A percentile compares a stretch with the other conserved stretches of the same genome.
Conservation (phyloP, 1,140 invertebrate genomes). For the Procambarus virginalis region DNA sequence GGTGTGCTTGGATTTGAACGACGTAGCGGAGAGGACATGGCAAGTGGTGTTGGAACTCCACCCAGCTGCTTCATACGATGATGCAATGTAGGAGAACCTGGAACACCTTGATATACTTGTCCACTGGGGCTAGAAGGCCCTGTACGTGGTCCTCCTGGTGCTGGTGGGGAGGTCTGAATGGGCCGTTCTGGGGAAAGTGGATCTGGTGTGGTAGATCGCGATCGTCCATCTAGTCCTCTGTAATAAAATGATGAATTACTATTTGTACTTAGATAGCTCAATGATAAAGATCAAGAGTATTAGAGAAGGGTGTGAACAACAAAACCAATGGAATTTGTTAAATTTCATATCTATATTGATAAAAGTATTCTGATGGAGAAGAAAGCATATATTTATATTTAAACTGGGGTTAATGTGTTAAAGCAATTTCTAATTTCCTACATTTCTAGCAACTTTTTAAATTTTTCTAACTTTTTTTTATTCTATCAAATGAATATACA, state of each 20-base stretch:
- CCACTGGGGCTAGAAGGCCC: conserved; percentile 56
- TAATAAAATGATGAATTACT: conserved; percentile 64
- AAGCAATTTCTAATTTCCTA: too few species aligned
- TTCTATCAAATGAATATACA: too few species aligned
- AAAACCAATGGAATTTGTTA: too few species aligned
- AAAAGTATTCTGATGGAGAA: too few species aligned
- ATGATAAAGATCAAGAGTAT: too few species aligned
- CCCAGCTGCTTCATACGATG: conserved; percentile 91
- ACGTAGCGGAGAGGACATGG: conserved; percentile 81
- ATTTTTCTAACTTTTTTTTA: too few species aligned
- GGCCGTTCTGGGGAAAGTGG: conserved; percentile 78
- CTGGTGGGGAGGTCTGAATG: conserved; percentile 73
- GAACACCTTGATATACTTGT: conserved; percentile 38
- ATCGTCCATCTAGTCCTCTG: conserved; percentile 73
- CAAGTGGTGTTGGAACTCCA: conserved; percentile 86
- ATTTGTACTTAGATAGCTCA: too few species aligned
- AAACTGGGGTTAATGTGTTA: too few species aligned
- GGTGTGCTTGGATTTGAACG: conserved; percentile 93
- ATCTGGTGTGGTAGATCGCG: conserved; percentile 83
- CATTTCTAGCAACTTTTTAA: too few species aligned
- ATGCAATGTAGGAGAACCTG: conserved; percentile 84
- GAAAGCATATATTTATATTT: too few species aligned
- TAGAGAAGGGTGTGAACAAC: too few species aligned
- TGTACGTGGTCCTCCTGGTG: conserved; percentile 73
- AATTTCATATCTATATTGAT: too few species aligned